Conservation (phyloP, 2,113 vertebrate species). For the Serinus canaria region DNA sequence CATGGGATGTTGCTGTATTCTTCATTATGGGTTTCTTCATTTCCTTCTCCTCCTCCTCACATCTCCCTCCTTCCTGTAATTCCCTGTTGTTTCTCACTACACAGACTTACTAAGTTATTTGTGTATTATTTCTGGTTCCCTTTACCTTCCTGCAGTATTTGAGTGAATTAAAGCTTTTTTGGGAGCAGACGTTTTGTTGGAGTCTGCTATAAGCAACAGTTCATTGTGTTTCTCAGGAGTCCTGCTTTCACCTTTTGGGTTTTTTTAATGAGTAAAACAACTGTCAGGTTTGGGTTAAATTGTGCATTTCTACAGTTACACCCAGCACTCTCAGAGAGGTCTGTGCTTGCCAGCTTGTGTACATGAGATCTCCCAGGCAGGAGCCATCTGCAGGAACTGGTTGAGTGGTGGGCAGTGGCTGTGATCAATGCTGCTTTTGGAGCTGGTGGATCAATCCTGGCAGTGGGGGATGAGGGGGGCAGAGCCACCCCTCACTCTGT, state of each 20-base stretch:
- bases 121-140: neutral
- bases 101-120: neutral
- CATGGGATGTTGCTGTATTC: neutral
- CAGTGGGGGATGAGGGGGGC: neutral
- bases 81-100: neutral
- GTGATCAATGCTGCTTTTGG: neutral
- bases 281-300: neutral
- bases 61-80: neutral
- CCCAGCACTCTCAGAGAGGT: neutral
- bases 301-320: neutral
- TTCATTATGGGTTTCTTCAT: neutral
- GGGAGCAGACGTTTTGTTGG: rapidly evolving
- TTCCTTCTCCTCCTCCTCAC: neutral
- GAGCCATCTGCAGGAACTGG: neutral
- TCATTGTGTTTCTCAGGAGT: neutral
- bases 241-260: neutral
- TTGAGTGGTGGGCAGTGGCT: neutral
- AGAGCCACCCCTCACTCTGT: neutral
- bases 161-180: rapidly evolving
- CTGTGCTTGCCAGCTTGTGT: neutral
- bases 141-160: neutral
- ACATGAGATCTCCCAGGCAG: rapidly evolving
- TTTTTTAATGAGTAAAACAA: neutral
- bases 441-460: neutral
- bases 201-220: neutral